Conservation (phyloP, 2,113 vertebrate genomes). For the Fregetta grallaria region DNA sequence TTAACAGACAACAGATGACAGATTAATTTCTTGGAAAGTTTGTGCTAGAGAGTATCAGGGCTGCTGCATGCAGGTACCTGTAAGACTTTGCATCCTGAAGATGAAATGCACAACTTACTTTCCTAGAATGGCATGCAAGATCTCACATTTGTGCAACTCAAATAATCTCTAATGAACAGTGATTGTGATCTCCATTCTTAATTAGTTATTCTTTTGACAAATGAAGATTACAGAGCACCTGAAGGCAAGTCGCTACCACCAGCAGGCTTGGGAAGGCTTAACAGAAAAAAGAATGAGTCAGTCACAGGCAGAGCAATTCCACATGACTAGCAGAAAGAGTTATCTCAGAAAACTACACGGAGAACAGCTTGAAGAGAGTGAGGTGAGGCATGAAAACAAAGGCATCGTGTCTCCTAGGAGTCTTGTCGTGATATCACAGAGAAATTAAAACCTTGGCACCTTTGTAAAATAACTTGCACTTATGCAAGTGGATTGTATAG, state of each 20-base stretch:
- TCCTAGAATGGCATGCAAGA: background rate
- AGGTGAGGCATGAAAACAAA: background rate
- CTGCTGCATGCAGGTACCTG: background rate
- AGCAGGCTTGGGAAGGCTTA: background rate
- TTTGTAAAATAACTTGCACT: background rate
- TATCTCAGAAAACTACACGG: background rate
- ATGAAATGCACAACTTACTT: background rate
- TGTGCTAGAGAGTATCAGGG: background rate
- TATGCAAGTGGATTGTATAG: background rate
- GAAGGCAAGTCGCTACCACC: background rate
- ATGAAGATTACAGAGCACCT: conserved; percentile 1
- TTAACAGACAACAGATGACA: background rate
- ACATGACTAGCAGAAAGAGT: background rate
- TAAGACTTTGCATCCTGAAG: background rate
- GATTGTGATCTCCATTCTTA: conserved; percentile 3
- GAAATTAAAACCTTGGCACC: background rate
- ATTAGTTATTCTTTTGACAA: background rate
- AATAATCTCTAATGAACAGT: background rate
- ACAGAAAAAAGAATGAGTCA: background rate
- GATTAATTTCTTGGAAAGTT: background rate
- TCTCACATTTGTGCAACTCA: background rate
- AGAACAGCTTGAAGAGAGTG: background rate
- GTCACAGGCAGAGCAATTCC: background rate
- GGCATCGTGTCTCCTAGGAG: background rate
- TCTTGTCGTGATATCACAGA: background rate